Base-by-base conservation (phyloP, 1,140 invertebrate species). In the Cataglyphis hispanica region DNA sequence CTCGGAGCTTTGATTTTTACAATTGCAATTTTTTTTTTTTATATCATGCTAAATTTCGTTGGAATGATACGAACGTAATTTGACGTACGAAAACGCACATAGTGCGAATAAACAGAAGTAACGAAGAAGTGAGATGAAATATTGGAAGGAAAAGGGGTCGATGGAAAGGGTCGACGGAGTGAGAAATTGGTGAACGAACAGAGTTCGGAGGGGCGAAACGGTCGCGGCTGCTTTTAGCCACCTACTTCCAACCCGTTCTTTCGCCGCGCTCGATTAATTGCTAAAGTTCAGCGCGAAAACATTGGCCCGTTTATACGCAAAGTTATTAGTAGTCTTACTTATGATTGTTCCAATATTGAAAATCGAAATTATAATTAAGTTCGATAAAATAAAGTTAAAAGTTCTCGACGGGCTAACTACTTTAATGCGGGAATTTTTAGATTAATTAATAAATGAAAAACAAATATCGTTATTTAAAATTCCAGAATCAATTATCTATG, bases 261-360 rank as follows among this genome's bases (percentile, higher is more conserved):
- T 72, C 53, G 50, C 66, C 67, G 78, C 78, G 78, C 78, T 83
- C 78, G 78, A 83, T 83, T 83, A 83, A 83, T 83, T 74, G 43
- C 78, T 40, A 74, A 72, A 83, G 78, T 83, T 83, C 78, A 74
- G 53, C 27, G 37, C 67, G 78, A 83, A 83, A 74, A 83, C 67
- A 83, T 83, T 40, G 67, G 37, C 11, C 53, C 37, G 67, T 46
- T 74, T 67, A 67, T 78, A 60, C 66, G 53, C 53, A 25, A 83
- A 83, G 53, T 60, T 83, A 74, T 83, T 72, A 60, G 67, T 53
- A 37, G 63, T 40, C 58, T 43, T 81, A 58, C 67, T 74, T 83
- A 34, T 31, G 8, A 60, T 53, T 53, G 22, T 53, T 67, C 50
- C 78, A 34, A 83, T 27, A 74, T 83, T 56, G 37, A n/a, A 72